Conservation (phyloP, 2,888 invertebrate genomes). For the Epistrophe grossulariae region DNA sequence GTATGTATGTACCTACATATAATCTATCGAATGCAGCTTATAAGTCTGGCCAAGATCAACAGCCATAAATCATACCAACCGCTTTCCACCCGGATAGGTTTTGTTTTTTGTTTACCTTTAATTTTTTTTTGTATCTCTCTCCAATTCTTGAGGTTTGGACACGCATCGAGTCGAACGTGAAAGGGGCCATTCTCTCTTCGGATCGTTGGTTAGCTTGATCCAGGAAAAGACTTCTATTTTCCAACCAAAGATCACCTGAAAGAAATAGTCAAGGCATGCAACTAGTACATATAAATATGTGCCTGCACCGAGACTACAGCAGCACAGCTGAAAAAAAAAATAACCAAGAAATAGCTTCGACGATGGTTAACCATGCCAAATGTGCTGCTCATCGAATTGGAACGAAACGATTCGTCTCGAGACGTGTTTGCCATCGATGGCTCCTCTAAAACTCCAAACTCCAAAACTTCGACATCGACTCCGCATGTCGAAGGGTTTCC, state of each 20-base stretch:
- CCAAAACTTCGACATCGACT: constrained; percentile 26
- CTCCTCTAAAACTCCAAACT: constrained; percentile 10
- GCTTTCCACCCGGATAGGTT: constrained; percentile 68
- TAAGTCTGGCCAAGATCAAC: constrained; percentile 69
- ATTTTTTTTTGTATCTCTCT: constrained; percentile 16
- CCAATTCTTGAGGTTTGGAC: constrained; percentile 50
- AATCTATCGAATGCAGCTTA: constrained; percentile 53
- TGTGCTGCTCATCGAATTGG: constrained; percentile 81
- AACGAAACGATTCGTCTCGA: constrained; percentile 81
- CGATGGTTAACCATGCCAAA: constrained; percentile 71
- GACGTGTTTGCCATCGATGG: constrained; percentile 63
- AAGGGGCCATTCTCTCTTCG: constrained; percentile 65
- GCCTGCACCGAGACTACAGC: constrained; percentile 14
- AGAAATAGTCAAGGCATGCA: constrained; percentile 60
- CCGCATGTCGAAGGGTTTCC: constrained; percentile 67
- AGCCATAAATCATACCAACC: constrained; percentile 72
- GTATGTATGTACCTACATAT: neutral
- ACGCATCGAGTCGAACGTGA: constrained; percentile 70
- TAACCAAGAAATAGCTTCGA: constrained; percentile 5
- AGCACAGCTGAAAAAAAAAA: neutral
- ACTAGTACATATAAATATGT: neutral
- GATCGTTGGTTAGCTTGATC: constrained; percentile 64
- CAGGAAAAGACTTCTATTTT: constrained; percentile 62
- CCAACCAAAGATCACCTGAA: constrained; percentile 51
- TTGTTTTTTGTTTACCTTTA: constrained; percentile 18